Conservation (phyloP, 2,888 invertebrate genomes). For the Aleiodes alternator region DNA sequence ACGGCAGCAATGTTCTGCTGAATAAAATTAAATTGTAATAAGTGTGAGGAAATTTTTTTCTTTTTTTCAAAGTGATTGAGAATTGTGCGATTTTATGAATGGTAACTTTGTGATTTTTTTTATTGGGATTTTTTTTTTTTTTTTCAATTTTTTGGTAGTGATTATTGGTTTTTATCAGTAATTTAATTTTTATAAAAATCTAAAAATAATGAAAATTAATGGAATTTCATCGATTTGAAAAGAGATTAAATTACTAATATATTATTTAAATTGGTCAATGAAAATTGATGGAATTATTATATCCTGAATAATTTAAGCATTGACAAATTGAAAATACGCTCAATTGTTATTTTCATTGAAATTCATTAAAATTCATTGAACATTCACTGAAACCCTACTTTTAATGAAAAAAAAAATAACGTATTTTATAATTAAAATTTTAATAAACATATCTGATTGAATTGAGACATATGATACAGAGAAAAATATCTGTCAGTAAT, state of each 20-base stretch:
- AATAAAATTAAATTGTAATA: constrained; percentile 28
- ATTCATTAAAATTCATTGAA: constrained; percentile 17
- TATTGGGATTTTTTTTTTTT: background rate
- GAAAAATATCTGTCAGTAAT: constrained; percentile 5
- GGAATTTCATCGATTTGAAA: background rate
- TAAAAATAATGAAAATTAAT: background rate
- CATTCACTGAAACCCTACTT: constrained; percentile 10
- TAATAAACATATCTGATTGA: constrained; percentile 11
- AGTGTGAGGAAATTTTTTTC: constrained; percentile 14
- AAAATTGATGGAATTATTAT: background rate
- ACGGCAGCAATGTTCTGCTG: constrained; percentile 25
- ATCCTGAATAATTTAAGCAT: too few relatives aligned
- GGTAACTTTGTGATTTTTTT: constrained; percentile 9
- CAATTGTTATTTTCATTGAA: background rate
- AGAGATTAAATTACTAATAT: too few relatives aligned
- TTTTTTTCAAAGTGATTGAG: constrained; percentile 15
- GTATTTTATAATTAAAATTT: constrained; percentile 31
- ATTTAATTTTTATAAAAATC: background rate
- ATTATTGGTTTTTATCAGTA: background rate
- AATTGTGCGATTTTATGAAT: background rate
- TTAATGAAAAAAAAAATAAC: background rate
- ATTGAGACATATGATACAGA: constrained; percentile 15
- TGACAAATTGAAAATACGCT: too few relatives aligned
- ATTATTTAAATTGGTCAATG: too few relatives aligned
- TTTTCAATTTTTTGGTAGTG: constrained; percentile 9